phyloP scores from a whole-genome alignment of 2,113 vertebrate species.

The Mus pahari region DNA sequence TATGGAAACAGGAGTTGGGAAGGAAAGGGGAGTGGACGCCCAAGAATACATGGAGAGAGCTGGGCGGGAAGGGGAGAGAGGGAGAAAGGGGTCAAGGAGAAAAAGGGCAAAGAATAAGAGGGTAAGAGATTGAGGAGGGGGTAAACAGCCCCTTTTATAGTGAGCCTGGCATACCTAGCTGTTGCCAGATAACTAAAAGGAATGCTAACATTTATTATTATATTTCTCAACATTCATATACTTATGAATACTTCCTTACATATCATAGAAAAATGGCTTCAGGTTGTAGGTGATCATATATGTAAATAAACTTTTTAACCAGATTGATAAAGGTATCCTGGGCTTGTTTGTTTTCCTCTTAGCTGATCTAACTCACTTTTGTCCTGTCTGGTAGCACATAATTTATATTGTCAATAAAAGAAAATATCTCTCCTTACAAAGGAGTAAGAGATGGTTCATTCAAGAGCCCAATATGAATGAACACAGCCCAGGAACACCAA shows the following conservation, averaged over 20 bases:
- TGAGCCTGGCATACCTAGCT: too few species aligned
- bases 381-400: neutral
- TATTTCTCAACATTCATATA: neutral
- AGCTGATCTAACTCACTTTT: conserved; percentile 6
- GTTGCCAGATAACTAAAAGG: too few species aligned
- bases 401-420: neutral
- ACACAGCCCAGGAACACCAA: too few species aligned
- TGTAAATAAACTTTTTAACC: neutral
- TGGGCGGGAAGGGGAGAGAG: too few species aligned
- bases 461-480: neutral
- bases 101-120: too few species aligned
- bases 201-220: neutral
- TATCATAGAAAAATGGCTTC: conserved; percentile 18
- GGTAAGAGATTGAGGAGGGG: too few species aligned
- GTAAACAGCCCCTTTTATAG: too few species aligned
- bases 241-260: neutral
- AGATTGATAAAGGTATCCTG: neutral
- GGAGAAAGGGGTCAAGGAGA: too few species aligned
- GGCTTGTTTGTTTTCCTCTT: neutral
- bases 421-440: neutral
- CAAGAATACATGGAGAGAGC: too few species aligned
- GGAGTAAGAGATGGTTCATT: neutral
- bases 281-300: neutral
- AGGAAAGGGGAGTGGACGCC: too few species aligned
- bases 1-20: too few species aligned